Evolutionary conservation across 2,888 invertebrate species (phyloP).

Genomic region (Parnassius glacialis): DNA sequence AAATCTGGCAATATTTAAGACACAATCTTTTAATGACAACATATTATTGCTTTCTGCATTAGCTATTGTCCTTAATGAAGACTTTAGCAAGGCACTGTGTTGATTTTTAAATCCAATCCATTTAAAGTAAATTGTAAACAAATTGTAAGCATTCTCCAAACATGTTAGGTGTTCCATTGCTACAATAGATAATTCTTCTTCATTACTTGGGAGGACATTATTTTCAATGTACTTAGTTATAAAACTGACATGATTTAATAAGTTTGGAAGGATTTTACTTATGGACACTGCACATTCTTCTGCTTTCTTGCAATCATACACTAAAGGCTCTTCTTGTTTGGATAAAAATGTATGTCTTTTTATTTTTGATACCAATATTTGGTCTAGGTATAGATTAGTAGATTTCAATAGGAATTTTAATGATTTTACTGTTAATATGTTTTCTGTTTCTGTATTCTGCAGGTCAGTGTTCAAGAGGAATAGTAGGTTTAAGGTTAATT

Average conservation of each 20-base stretch:
- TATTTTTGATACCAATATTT: slow-evolving; percentile 58
- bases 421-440: slow-evolving; percentile 51
- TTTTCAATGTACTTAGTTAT: slow-evolving; percentile 52
- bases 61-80: slow-evolving; percentile 62
- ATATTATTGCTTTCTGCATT: slow-evolving; percentile 46
- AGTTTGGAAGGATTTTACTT: slow-evolving; percentile 53
- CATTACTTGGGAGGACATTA: slow-evolving; percentile 38
- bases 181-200: slow-evolving; percentile 44
- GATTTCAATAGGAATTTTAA: slow-evolving; percentile 58
- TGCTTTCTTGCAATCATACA: slow-evolving; percentile 58
- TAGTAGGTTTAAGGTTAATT: slow-evolving; percentile 55
- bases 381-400: slow-evolving; percentile 53
- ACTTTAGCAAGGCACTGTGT: slow-evolving; percentile 56
- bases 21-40: slow-evolving; percentile 56
- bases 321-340: slow-evolving; percentile 46
- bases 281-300: slow-evolving; percentile 57
- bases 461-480: slow-evolving; percentile 56
- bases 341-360: slow-evolving; percentile 62
- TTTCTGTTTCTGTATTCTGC: slow-evolving; percentile 44
- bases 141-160: slow-evolving; percentile 76
- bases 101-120: slow-evolving; percentile 83
- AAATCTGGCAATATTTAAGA: slow-evolving; percentile 57
- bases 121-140: slow-evolving; percentile 81
- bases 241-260: slow-evolving; percentile 53
- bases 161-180: slow-evolving; percentile 60